A percentile compares a stretch with the other conserved stretches of the same genome.
phyloP scores from a whole-genome alignment of 2,797 vertebrate species.

The Cheirogaleus major region DNA sequence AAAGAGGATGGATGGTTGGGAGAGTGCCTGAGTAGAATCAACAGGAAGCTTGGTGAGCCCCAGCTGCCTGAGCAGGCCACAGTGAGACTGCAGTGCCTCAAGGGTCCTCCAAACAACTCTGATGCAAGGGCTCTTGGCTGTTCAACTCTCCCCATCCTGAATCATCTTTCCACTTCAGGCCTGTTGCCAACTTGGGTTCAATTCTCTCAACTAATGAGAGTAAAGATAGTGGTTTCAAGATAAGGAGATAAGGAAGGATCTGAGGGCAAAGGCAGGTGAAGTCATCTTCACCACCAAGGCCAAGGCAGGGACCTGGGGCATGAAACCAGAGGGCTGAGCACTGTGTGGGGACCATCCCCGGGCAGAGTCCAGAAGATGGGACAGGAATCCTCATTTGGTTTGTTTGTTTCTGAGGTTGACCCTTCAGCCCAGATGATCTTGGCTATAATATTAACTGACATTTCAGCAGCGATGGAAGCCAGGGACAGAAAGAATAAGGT shows the following conservation, averaged over 20 bases:
- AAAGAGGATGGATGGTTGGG: background rate
- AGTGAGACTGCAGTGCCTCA: background rate
- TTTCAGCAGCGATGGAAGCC: constrained; percentile 49
- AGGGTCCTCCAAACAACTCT: background rate
- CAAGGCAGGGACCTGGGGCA: background rate
- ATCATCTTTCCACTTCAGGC: constrained; percentile 18
- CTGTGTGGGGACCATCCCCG: background rate
- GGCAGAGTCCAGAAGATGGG: constrained; percentile 61
- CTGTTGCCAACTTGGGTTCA: constrained; percentile 56
- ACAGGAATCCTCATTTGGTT: background rate
- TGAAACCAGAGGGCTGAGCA: background rate
- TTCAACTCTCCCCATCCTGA: constrained; percentile 7
- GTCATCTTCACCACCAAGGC: background rate
- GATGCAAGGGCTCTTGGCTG: background rate
- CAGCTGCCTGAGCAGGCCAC: background rate
- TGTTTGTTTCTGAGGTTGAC: constrained; percentile 1
- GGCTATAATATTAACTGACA: constrained; percentile 44
- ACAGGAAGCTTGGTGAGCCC: background rate
- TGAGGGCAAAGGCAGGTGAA: background rate
- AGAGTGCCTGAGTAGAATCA: background rate
- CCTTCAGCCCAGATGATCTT: background rate
- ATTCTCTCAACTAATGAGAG: constrained; percentile 34
- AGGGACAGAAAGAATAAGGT: constrained; percentile 59
- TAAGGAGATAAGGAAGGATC: constrained; percentile 56
- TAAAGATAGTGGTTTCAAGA: constrained; percentile 56